Evolutionary conservation across 2,888 invertebrate genomes (phyloP).

Genomic region (Drosophila phalerata): DNA sequence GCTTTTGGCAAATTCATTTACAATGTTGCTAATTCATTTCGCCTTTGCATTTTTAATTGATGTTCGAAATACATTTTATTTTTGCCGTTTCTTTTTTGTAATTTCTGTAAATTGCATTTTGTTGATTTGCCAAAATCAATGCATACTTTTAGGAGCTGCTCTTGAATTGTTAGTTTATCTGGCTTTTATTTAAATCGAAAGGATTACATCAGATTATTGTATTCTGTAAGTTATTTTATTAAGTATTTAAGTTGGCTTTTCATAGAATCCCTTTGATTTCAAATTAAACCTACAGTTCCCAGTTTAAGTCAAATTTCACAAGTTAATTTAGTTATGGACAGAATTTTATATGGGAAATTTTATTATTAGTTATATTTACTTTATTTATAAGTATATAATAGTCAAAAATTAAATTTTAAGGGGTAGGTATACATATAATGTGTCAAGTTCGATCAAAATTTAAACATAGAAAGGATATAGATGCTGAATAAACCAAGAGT

Average conservation of each 20-base stretch:
- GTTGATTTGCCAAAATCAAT: slow-evolving; percentile 6
- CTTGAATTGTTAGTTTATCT: slow-evolving; percentile 5
- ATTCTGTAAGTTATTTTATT: not conserved
- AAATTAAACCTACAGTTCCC: not conserved
- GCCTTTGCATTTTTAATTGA: slow-evolving; percentile 20
- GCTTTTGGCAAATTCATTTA: slow-evolving; percentile 48
- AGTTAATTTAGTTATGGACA: not conserved
- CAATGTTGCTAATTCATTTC: slow-evolving; percentile 49
- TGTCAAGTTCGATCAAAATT: too few species aligned
- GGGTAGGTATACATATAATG: too few species aligned
- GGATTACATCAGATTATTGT: not conserved
- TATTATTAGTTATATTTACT: not conserved
- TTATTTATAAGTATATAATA: too few species aligned
- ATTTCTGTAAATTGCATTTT: slow-evolving; percentile 11
- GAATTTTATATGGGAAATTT: not conserved
- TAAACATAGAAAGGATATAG: too few species aligned
- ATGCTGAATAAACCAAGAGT: too few species aligned
- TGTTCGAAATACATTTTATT: not conserved
- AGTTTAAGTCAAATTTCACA: not conserved
- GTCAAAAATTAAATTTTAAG: too few species aligned
- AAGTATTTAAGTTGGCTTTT: not conserved
- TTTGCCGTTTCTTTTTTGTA: not conserved
- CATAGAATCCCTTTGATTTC: not conserved
- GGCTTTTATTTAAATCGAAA: not conserved
- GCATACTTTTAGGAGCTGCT: slow-evolving; percentile 57